Base-by-base conservation (phyloP, 92 coral and sea anemone species). In the Umimayanthus chanpuru region DNA sequence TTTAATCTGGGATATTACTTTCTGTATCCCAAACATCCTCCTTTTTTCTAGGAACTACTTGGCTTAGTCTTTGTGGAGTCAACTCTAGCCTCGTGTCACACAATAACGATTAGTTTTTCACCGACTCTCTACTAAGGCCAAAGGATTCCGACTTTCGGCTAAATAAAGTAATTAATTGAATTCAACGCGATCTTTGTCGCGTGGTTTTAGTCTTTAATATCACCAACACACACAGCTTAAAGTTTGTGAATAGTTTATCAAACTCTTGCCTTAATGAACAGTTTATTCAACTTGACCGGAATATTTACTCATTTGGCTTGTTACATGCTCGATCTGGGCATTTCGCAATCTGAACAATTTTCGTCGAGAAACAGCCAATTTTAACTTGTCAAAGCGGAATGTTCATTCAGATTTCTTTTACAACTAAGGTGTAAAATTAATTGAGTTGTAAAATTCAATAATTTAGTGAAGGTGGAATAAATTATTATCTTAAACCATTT, bases 121-220 rank as follows among this genome's bases (percentile, higher is more conserved):
- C 83, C 81, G 79, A 81, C 80, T 73, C 86, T 67, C 66, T 73
- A 70, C 85, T 41, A 78, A 88, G 77, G 66, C 90, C 91, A 93
- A 85, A 93, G 92, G 96, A 86, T 91, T 84, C 96, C 98, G 96
- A 92, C 96, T 53, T 80, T 80, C 85, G 85, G 86, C 65, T 91
- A 91, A 90, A 92, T 76, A 86, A 88, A 64, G 88, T 93, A 90
- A 93, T 95, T 95, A 93, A 88, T 86, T 86, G 90, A 90, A 82
- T 81, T 92, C 90, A 93, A 90, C 91, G 73, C 86, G 91, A 90
- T 91, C 92, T 80, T 76, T 81, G 87, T 83, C 74, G 58, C 78
- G 47, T 83, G 78, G 87, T 83, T 83, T 71, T 6, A 71, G 77
- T 83, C 77, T 68, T 82, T 70, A 83, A 83, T 82, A 83, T 83